Evolutionary conservation across 2,888 invertebrate species (phyloP).

Genomic region (Octodonta nipae): DNA sequence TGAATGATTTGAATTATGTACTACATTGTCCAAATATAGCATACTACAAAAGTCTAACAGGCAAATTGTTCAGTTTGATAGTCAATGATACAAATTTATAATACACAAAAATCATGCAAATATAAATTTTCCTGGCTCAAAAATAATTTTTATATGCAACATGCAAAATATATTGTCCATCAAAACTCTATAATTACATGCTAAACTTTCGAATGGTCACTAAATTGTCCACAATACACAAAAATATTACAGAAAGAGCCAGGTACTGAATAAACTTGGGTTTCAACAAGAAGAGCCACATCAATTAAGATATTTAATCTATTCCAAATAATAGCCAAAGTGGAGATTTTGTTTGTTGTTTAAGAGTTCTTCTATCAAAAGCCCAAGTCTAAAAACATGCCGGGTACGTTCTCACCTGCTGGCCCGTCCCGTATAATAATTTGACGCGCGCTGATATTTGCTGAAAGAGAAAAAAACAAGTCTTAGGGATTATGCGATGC

Average conservation of each 20-base stretch:
- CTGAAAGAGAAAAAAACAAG: slow-evolving; percentile 39
- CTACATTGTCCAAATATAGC: too few species aligned
- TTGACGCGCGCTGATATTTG: slow-evolving; percentile 46
- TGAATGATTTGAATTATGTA: too few species aligned
- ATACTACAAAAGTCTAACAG: too few species aligned
- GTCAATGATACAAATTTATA: too few species aligned
- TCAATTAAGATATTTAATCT: slow-evolving; percentile 7
- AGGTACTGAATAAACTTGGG: slow-evolving; percentile 11
- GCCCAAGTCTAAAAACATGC: slow-evolving; percentile 18
- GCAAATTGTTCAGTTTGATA: too few species aligned
- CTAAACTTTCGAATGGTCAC: slow-evolving; percentile 9
- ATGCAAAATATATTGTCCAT: too few species aligned
- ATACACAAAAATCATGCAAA: not conserved
- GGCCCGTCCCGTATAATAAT: slow-evolving; percentile 36
- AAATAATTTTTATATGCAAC: too few species aligned
- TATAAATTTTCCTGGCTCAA: too few species aligned
- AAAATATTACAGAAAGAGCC: slow-evolving; percentile 18
- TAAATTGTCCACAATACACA: slow-evolving; percentile 14
- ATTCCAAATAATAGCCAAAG: not conserved
- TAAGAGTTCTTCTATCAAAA: not conserved
- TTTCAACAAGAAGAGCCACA: slow-evolving; percentile 10
- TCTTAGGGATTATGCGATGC: too few species aligned
- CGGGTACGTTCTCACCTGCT: slow-evolving; percentile 36
- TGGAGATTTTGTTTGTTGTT: not conserved
- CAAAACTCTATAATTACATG: too few species aligned